These are phyloP conservation scores for Cheirogaleus major DNA, from an alignment of 2,797 vertebrate genomes.

Conservation along the genomic window DNA sequence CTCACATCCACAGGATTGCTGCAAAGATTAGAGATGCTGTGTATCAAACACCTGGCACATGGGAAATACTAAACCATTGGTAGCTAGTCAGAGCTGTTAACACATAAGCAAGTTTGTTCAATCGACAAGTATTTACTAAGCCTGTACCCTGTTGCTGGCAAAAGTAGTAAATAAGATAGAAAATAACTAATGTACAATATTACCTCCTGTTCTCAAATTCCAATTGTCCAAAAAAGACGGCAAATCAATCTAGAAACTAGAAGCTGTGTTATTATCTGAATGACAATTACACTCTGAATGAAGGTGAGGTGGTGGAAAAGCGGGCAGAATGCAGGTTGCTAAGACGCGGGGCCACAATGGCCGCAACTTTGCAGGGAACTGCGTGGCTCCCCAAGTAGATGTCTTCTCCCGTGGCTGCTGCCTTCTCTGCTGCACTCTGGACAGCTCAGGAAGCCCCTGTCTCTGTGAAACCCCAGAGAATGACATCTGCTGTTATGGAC, in stretches of 20 bases:
- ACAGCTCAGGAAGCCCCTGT: neutral
- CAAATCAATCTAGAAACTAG: neutral
- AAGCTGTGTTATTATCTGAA: neutral
- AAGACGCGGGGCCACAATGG: accelerated
- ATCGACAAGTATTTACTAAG: neutral
- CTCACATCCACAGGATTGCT: neutral
- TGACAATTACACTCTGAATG: neutral
- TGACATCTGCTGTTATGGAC: neutral
- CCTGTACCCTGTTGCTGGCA: neutral
- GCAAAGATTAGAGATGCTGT: neutral
- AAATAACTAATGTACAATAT: neutral
- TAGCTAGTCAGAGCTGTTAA: neutral
- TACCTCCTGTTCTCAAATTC: neutral
- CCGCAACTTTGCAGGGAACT: neutral
- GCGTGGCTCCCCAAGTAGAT: neutral
- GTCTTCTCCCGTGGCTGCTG: neutral
- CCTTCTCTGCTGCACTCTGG: neutral
- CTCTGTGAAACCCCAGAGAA: neutral
- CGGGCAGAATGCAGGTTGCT: neutral
- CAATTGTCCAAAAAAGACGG: neutral
- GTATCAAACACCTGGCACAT: neutral
- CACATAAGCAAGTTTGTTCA: neutral
- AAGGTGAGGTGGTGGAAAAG: neutral
- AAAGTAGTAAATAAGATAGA: neutral
- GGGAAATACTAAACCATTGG: neutral